A percentile compares a stretch with the other conserved stretches of the same genome.
phyloP scores from a whole-genome alignment of 2,113 vertebrate species.

The Centropristis striata region DNA sequence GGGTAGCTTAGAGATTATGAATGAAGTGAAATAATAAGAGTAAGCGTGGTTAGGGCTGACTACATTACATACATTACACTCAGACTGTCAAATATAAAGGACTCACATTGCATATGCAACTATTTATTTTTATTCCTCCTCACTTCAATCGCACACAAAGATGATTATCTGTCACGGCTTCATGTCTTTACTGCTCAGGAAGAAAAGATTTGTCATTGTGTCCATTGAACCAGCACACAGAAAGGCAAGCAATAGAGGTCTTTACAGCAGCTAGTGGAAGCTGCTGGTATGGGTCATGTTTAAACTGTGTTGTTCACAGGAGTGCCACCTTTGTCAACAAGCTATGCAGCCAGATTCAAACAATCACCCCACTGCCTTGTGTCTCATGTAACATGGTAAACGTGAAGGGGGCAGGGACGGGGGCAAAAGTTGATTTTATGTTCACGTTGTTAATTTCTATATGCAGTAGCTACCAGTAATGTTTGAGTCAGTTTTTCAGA shows the following conservation, averaged over 20 bases:
- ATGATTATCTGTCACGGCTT: not conserved
- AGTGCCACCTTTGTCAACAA: conserved; percentile 41
- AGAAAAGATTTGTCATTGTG: not conserved
- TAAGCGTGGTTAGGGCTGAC: not conserved
- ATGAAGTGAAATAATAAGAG: conserved; percentile 16
- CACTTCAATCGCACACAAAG: not conserved
- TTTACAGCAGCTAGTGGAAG: conserved; percentile 55
- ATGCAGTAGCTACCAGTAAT: not conserved
- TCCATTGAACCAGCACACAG: conserved; percentile 34
- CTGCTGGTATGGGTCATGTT: conserved; percentile 41
- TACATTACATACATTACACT: conserved; percentile 4
- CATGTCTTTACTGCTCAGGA: conserved; percentile 13
- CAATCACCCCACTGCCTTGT: not conserved
- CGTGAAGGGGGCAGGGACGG: not conserved
- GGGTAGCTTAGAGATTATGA: not conserved
- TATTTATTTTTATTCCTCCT: not conserved
- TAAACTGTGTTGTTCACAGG: conserved; percentile 36
- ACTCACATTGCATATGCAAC: not conserved
- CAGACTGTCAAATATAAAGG: not conserved
- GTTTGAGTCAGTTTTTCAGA: not conserved
- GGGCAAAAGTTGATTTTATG: not conserved
- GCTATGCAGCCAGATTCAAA: conserved; percentile 28
- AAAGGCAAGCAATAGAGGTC: not conserved
- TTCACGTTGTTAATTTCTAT: not conserved
- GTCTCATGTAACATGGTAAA: not conserved